These are phyloP conservation scores for Noctua janthe DNA, from an alignment of 2,888 invertebrate species.

Conservation along the genomic window DNA sequence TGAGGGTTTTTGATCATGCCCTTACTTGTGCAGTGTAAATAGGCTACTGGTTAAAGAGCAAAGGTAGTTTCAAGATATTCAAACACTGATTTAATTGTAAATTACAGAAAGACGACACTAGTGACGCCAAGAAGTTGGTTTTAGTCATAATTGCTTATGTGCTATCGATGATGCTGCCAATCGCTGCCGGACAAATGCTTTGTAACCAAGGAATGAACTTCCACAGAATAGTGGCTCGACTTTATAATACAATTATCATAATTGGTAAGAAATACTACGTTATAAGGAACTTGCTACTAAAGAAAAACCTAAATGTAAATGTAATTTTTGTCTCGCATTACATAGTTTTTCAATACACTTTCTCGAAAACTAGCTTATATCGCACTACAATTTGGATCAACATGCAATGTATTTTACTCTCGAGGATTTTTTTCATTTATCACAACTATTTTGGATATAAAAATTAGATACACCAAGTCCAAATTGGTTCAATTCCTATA, in stretches of 20 bases:
- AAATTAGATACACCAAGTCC: too few species aligned
- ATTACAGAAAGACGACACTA: background rate
- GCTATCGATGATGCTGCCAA: background rate
- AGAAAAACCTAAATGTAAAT: background rate
- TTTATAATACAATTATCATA: slow-evolving; percentile 17
- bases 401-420: background rate
- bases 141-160: background rate
- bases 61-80: background rate
- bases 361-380: background rate
- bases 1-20: too few species aligned
- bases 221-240: slow-evolving; percentile 1
- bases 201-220: slow-evolving; percentile 19
- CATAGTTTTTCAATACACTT: background rate
- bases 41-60: background rate
- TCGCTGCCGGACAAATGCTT: slow-evolving; percentile 16
- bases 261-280: slow-evolving; percentile 5
- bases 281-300: background rate
- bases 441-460: too few species aligned
- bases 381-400: background rate
- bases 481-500: too few species aligned
- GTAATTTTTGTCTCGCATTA: background rate
- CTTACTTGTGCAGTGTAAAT: too few species aligned
- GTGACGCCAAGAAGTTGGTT: background rate
- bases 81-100: background rate
- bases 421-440: background rate